Evolutionary conservation across 2,113 vertebrate genomes (phyloP).

Genomic region (Petrocephalus zakoni): DNA sequence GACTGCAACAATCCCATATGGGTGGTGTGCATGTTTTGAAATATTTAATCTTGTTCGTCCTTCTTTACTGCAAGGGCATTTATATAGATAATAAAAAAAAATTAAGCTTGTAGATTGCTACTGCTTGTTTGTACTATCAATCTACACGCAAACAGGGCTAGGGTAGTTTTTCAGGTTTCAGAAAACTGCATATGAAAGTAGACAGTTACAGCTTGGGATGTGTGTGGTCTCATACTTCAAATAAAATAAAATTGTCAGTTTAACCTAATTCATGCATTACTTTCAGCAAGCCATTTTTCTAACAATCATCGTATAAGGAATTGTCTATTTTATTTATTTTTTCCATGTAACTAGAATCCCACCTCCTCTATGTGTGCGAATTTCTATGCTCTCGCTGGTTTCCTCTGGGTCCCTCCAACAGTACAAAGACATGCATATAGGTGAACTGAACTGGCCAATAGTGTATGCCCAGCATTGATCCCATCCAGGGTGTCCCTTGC

Average conservation of each 20-base stretch:
- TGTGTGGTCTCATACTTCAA: background rate
- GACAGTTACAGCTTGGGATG: background rate
- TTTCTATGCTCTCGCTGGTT: background rate
- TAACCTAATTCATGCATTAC: background rate
- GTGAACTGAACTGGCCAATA: background rate
- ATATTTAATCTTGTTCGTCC: background rate
- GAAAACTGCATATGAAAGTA: background rate
- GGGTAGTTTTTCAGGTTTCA: background rate
- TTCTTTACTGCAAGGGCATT: background rate
- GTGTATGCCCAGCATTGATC: background rate
- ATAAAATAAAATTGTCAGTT: conserved; percentile 1
- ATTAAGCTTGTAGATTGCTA: background rate
- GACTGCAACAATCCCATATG: background rate
- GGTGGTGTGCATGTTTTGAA: background rate
- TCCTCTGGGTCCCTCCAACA: background rate
- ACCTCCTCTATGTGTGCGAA: background rate
- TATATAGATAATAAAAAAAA: background rate
- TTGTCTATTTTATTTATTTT: background rate
- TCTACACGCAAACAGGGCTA: background rate
- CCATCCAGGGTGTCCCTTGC: background rate
- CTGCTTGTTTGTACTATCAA: background rate
- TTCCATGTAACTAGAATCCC: background rate
- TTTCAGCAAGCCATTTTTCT: background rate
- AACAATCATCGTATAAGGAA: background rate
- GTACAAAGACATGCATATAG: background rate